A percentile compares a stretch with the other conserved stretches of the same genome.
These are phyloP conservation scores for Formica exsecta DNA, from an alignment of 1,140 invertebrate species.

Conservation along the genomic window DNA sequence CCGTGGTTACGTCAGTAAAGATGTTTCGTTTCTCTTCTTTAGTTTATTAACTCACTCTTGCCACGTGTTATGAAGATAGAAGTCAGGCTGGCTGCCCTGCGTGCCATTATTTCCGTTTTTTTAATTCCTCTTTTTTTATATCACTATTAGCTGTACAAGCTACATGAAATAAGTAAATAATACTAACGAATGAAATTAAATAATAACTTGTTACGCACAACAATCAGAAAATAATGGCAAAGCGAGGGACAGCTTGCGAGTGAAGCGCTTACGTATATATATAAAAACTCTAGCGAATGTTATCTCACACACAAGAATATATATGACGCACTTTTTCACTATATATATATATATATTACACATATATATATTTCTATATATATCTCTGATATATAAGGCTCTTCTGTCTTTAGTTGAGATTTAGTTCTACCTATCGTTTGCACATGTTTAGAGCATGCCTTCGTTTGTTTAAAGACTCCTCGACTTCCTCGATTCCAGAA, in stretches of 20 bases:
- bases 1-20: slow-evolving; percentile 82
- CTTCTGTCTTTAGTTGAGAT: slow-evolving; percentile 87
- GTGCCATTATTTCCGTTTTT: slow-evolving; percentile 61
- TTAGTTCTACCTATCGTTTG: slow-evolving; percentile 86
- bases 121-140: neutral
- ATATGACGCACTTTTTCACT: slow-evolving; percentile 76
- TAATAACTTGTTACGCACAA: slow-evolving; percentile 50
- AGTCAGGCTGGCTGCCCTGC: slow-evolving; percentile 73
- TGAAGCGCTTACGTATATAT: slow-evolving; percentile 77
- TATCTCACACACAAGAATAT: slow-evolving; percentile 78
- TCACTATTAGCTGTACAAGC: neutral
- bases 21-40: slow-evolving; percentile 80
- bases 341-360: slow-evolving; percentile 77
- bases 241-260: slow-evolving; percentile 68
- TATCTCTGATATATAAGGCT: slow-evolving; percentile 86
- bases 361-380: slow-evolving; percentile 75
- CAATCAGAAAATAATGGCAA: slow-evolving; percentile 69
- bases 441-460: slow-evolving; percentile 87
- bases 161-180: slow-evolving; percentile 50
- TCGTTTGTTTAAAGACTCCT: slow-evolving; percentile 85
- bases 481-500: slow-evolving; percentile 69
- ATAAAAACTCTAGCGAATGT: slow-evolving; percentile 80
- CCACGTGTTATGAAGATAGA: slow-evolving; percentile 83
- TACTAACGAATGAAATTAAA: slow-evolving; percentile 41
- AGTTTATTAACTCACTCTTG: slow-evolving; percentile 82